Evolutionary conservation across 2,113 vertebrate genomes (phyloP), one percentile per base, ranked within the genome.

Genomic region (Sardina pilchardus): DNA sequence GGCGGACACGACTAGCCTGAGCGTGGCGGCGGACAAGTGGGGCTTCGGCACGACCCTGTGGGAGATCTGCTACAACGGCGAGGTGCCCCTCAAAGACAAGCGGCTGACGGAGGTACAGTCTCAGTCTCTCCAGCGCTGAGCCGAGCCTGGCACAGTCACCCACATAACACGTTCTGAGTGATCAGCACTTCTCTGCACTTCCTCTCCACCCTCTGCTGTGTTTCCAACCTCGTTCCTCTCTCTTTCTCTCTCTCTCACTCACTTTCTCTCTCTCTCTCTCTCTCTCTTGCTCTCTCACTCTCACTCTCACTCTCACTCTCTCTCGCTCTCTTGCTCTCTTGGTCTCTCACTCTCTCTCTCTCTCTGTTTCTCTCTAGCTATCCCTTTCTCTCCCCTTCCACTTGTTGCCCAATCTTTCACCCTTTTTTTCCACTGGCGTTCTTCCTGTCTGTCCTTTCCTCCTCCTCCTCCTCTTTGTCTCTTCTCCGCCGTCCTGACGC

Each of bases 51-150:
- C 97, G 44, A 99, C 98, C 0, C 96, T 99, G 91, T 99, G 98
- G 98, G 98, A 99, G 89, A 99, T 99, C 91, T 99, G 98, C 91
- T 99, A 99, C 4, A 97, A 99, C 7, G 98, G 98, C 88, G 98
- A 99, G 87, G 94, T 95, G 1, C 98, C 98, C 0, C 95, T 99
- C n/a, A 98, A 98, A 90, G 97, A 99, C 81, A 99, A 98, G 95
- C 99, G 96, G 0, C 94, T 98, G 10, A 96, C 97, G n/a, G 98
- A 99, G 96, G 98, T 99, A 94, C 36, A 5, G 50, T 39, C 43
- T n/a, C n/a, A n/a, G n/a, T n/a, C n/a, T n/a, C n/a, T 48, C 14
- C 44, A 82, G 17, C n/a, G 3, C 48, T 19, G 30, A 83, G 2
- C n/a, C 47, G 16, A 4, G 50, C 48, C 8, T 67, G 86, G 43